A percentile compares a stretch with the other conserved stretches of the same genome.
Conservation (phyloP, 92 coral and sea anemone species). For the Epizoanthus illoricatus region DNA sequence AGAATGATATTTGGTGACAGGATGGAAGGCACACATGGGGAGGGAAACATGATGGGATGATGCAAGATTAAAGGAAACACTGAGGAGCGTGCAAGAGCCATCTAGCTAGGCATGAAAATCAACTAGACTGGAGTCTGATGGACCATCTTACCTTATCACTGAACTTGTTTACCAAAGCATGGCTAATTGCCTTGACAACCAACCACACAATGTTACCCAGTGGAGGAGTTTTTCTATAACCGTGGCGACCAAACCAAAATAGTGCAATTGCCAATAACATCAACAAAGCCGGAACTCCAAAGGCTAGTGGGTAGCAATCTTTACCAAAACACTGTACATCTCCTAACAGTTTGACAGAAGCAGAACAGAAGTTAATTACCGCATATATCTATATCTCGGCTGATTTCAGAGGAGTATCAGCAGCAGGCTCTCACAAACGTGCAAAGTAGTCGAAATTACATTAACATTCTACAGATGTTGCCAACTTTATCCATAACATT, state of each 20-base stretch:
- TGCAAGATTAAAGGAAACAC: not conserved
- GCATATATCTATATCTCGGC: not conserved
- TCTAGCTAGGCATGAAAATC: not conserved
- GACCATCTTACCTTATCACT: slow-evolving; percentile 50
- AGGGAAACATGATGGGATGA: not conserved
- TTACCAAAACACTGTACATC: slow-evolving; percentile 67
- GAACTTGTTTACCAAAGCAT: slow-evolving; percentile 67
- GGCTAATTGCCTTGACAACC: slow-evolving; percentile 62
- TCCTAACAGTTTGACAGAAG: slow-evolving; percentile 43
- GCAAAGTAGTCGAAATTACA: not conserved
- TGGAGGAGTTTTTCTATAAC: slow-evolving; percentile 71
- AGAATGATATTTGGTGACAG: not conserved
- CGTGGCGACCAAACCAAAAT: slow-evolving; percentile 84
- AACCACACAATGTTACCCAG: slow-evolving; percentile 75
- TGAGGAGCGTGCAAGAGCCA: too few species aligned
- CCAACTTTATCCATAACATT: too few species aligned
- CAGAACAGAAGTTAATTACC: not conserved
- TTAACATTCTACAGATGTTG: too few species aligned
- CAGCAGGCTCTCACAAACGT: not conserved
- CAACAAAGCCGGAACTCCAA: slow-evolving; percentile 76
- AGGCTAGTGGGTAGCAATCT: slow-evolving; percentile 78
- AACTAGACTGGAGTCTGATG: not conserved
- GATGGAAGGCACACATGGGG: not conserved
- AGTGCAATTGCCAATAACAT: slow-evolving; percentile 72
- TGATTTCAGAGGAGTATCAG: not conserved